Evolutionary conservation across 2,888 invertebrate genomes (phyloP), one percentile per base, ranked within the genome.

Genomic region (Pyrochroa serraticornis): DNA sequence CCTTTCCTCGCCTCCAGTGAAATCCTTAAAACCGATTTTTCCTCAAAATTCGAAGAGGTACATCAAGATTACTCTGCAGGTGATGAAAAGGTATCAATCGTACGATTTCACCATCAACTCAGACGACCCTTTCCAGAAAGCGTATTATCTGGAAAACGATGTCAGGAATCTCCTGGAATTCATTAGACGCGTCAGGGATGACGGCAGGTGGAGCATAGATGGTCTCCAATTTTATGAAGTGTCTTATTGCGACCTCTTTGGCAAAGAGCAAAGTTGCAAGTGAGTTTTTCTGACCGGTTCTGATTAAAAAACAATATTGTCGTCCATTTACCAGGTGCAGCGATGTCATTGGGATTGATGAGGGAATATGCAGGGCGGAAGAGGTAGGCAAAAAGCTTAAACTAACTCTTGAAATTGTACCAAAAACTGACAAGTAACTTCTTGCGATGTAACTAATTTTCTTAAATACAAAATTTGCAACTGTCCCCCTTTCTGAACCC

Each of bases 211-310:
- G 82, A 77, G 73, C 60, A 63, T 75, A 1, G 71, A 77, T 12
- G 80, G 76, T 1, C 64, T 83, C 7, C 65, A 70, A 9, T 81
- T 84, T 72, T 80, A 81, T 63, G 80, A 80, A 0, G 60, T 84
- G 22, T 72, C 75, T 0, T 65, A 73, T 30, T 65, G 72, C 35
- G 79, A 83, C 50, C 66, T 83, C 14, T 67, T 75, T 45, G 74
- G 71, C 32, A 39, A 34, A 31, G 42, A 65, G 22, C 43, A 32
- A 7, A 44, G 54, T 30, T 43, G 43, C 43, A 43, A 43, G 43
- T 43, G 3, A 43, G 43, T 43, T 43, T 9, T 22, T n/a, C n/a
- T n/a, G 9, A 13, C 1, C 9, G 9, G 31, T 22, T 38, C 22
- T 38, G 7, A 22, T 9, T 30, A 8, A 7, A 8, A 34, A 34